These are phyloP conservation scores for Pycnonotus jocosus DNA, from an alignment of 2,113 vertebrate genomes.

Conservation along the genomic window DNA sequence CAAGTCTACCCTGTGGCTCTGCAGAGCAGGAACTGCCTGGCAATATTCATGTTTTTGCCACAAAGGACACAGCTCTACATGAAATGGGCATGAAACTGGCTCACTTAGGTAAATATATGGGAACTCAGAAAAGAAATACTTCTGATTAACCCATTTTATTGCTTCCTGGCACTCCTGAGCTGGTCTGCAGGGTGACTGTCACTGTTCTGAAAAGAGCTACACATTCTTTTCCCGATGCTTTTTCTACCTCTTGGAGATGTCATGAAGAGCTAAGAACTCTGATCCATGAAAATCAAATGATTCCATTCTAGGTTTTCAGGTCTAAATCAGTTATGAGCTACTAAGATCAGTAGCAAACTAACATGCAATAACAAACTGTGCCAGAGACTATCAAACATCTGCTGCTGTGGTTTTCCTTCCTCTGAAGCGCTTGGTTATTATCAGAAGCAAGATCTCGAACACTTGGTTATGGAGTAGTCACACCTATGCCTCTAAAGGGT, in stretches of 20 bases:
- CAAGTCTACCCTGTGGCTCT: neutral
- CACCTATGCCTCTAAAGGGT: neutral
- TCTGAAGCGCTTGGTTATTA: neutral
- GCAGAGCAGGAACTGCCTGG: neutral
- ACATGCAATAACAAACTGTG: neutral
- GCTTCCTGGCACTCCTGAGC: neutral
- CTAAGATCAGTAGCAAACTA: neutral
- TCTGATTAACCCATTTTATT: neutral
- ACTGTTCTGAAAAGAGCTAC: neutral
- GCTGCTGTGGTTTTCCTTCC: slow-evolving; percentile 38
- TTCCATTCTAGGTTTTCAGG: neutral
- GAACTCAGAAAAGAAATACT: neutral
- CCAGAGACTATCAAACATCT: neutral
- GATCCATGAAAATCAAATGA: neutral
- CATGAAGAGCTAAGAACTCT: neutral
- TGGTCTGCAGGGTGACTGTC: neutral
- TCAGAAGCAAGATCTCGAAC: neutral
- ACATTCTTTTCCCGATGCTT: neutral
- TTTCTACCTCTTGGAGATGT: neutral
- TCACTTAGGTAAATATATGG: neutral
- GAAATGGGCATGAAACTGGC: neutral
- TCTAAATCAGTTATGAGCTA: neutral
- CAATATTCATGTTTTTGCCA: neutral
- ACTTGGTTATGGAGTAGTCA: neutral
- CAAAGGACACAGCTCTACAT: neutral